These are phyloP conservation scores for Otus sunia DNA, from an alignment of 2,113 vertebrate species.

Conservation along the genomic window DNA sequence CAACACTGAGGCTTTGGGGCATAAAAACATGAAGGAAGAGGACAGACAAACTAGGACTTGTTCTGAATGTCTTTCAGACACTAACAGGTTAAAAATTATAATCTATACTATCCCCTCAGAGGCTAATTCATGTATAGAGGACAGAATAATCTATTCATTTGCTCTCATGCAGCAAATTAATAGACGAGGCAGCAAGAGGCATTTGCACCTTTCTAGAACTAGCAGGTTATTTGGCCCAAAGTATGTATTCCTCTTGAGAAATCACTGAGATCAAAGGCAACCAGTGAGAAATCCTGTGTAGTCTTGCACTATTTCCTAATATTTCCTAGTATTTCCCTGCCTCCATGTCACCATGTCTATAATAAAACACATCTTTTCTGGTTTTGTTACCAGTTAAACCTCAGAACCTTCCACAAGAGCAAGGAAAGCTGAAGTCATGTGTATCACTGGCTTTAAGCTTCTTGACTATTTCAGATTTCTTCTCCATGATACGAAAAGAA, in stretches of 20 bases:
- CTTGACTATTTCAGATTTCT: background rate
- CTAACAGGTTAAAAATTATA: background rate
- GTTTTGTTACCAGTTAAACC: background rate
- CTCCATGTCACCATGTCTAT: background rate
- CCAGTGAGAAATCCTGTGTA: background rate
- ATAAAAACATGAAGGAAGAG: background rate
- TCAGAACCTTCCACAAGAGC: background rate
- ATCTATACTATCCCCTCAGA: background rate
- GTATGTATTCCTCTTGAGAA: background rate
- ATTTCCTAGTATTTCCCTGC: background rate
- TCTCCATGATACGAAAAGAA: background rate
- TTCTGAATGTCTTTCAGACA: background rate
- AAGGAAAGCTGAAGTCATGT: background rate
- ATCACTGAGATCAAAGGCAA: background rate
- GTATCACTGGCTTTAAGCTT: background rate
- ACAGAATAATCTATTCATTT: conserved; percentile 12
- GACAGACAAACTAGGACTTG: background rate
- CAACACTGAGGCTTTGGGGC: background rate
- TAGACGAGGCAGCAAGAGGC: background rate
- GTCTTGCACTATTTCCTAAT: background rate
- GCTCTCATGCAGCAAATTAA: conserved; percentile 26
- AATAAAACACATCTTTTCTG: background rate
- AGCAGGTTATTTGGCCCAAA: background rate
- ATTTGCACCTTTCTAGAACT: background rate
- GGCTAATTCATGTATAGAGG: background rate